Evolutionary conservation across 2,888 invertebrate species (phyloP), one percentile per base, ranked within the genome.

Genomic region (Disparrhopalites patrizii): DNA sequence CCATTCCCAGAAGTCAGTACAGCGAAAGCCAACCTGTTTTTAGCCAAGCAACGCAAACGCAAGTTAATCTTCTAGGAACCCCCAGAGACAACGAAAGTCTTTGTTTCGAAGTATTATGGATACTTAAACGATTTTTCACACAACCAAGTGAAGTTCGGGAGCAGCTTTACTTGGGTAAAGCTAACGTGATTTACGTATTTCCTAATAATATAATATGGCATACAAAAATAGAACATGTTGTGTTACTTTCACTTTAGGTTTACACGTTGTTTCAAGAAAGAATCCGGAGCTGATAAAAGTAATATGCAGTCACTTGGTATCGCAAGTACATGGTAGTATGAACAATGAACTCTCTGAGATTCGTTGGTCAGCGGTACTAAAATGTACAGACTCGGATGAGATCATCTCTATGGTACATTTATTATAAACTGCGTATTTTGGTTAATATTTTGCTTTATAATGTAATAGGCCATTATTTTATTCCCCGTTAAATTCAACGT

Each of bases 281-380:
- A 74, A 74, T 64, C 74, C 74, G 0, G 70, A 58, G 10, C 47
- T 74, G 15, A 66, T 68, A n/a, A 65, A 67, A 61, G 28, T 71
- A 23, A 68, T 74, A 31, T 71, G 69, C 28, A 66, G 60, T 30
- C 68, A 74, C 27, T 36, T 74, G 18, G 51, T 52, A 15, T 55
- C 63, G 18, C 74, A 74, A 27, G 31, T 65, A 1, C 58, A 52
- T 15, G 55, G 50, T n/a, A 67, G 69, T 54, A 66, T 71, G 43
- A 28, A 55, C 15, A 65, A 61, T 1, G 38, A 50, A 13, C 23
- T n/a, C 3, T 15, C 28, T 15, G 57, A 61, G 18, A 47, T 68
- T 27, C 23, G 27, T 4, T 30, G 62, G 30, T 13, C 18, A 3
- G 54, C 43, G 3, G 7, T 67, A 15, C 15, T 65, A n/a, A 60